Conservation (phyloP, 2,797 vertebrate species). For the Hemibagrus guttatus region DNA sequence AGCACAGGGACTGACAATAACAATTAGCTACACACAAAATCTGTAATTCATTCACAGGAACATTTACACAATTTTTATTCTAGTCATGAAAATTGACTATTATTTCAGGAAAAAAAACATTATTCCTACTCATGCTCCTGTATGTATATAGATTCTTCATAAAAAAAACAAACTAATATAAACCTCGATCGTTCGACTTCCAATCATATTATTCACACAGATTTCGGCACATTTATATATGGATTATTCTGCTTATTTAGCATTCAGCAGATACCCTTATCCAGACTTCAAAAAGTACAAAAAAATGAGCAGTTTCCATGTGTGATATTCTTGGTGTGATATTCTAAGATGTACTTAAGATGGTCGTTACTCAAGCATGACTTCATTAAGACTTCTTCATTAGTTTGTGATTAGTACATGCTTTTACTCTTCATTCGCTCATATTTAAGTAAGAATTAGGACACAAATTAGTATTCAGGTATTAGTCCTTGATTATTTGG, state of each 20-base stretch:
- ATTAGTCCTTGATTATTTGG: too few species aligned
- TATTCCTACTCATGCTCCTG: not conserved
- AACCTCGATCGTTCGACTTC: not conserved
- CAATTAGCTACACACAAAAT: not conserved
- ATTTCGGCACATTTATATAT: not conserved
- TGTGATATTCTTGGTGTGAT: not conserved
- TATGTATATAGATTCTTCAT: not conserved
- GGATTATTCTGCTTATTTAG: not conserved
- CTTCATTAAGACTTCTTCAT: too few species aligned
- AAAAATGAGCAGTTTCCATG: not conserved
- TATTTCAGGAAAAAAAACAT: not conserved
- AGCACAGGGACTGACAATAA: not conserved
- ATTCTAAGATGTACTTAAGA: too few species aligned
- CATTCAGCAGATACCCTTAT: not conserved
- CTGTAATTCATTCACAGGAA: not conserved
- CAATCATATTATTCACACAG: not conserved
- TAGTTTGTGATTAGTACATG: too few species aligned
- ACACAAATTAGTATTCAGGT: too few species aligned
- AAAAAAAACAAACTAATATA: not conserved
- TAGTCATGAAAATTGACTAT: not conserved
- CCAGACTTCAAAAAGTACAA: not conserved
- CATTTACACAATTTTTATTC: not conserved
- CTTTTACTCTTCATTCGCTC: too few species aligned
- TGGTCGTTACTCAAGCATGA: too few species aligned
- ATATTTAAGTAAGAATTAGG: too few species aligned